Base-by-base conservation (phyloP, 2,113 vertebrate genomes). In the Seriola quinqueradiata region DNA sequence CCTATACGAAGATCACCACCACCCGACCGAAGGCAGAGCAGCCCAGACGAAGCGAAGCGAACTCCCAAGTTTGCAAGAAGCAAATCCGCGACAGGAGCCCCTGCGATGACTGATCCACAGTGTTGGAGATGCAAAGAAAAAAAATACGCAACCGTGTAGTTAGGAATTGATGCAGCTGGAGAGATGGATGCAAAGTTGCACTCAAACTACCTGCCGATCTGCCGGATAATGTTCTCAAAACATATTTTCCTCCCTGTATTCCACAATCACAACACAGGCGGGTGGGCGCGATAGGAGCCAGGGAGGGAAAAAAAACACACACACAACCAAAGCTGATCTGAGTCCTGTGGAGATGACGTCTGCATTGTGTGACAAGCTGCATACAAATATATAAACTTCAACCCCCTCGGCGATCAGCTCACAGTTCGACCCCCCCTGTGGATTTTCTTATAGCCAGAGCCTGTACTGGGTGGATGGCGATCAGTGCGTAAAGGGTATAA, bases 11-110 rank as follows among this genome's bases (percentile, higher is more conserved):
- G 84, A 86, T 81, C 72, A 63, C 36, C 71, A 57, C 87, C 40
- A 42, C 40, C 64, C 79, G 82, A 79, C 60, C 70, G 77, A 50
- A 69, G 48, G 63, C 75, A 50, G 50, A 57, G 79, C 75, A 79
- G 88, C 81, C 82, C 70, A 84, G 89, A 79, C 85, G 87, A 83
- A 81, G 71, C 75, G 59, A 73, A 60, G 21, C 16, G 19, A 78
- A 91, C 85, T 91, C 80, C 93, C 93, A 93, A 92, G 92, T 95
- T 95, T 85, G 60, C 79, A 8, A 82, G 63, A 84, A 17, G 74
- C 75, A 54, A 23, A 81, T 77, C 70, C 65, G 77, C 70, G 73
- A 63, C 75, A 11, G 46, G 48, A 28, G 46, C 86, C 50, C 59
- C 79, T 21, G 77, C 38, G 46, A 25, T 61, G 77, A 68, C 63